A percentile compares a stretch with the other conserved stretches of the same genome.
Conservation (phyloP, 2,797 vertebrate species). For the Acropternis orthonyx region DNA sequence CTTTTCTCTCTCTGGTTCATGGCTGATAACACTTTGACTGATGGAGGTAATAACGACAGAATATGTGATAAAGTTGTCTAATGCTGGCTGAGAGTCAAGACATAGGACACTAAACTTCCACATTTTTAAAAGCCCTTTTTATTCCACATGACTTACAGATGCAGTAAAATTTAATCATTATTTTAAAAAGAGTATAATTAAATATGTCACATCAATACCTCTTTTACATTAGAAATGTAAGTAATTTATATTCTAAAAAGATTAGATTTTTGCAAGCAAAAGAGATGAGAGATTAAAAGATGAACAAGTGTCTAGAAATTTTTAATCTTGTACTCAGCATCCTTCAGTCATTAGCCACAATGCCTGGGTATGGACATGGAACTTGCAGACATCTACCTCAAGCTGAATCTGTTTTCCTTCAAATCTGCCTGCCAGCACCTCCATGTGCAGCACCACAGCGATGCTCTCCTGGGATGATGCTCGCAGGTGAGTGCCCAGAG, state of each 20-base stretch:
- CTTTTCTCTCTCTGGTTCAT: neutral
- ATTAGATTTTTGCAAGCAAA: neutral
- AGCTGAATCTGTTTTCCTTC: neutral
- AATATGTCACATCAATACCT: neutral
- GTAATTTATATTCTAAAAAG: neutral
- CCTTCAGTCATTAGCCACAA: neutral
- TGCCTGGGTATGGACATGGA: neutral
- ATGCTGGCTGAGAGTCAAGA: neutral
- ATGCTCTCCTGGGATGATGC: neutral
- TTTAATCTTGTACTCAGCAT: neutral
- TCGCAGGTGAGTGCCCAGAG: fast-evolving
- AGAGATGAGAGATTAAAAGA: neutral
- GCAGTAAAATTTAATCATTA: neutral
- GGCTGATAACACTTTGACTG: neutral
- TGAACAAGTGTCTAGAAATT: neutral
- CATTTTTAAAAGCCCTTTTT: neutral
- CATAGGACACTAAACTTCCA: fast-evolving
- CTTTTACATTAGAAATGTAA: neutral
- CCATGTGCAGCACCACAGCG: fast-evolving
- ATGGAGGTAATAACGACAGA: neutral
- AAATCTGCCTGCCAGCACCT: neutral
- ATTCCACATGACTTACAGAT: neutral
- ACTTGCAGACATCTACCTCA: neutral
- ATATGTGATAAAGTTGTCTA: neutral
- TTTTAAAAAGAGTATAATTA: neutral